A percentile compares a stretch with the other conserved stretches of the same genome.
phyloP scores from a whole-genome alignment of 2,113 vertebrate species.

The Choloepus hoffmanni region DNA sequence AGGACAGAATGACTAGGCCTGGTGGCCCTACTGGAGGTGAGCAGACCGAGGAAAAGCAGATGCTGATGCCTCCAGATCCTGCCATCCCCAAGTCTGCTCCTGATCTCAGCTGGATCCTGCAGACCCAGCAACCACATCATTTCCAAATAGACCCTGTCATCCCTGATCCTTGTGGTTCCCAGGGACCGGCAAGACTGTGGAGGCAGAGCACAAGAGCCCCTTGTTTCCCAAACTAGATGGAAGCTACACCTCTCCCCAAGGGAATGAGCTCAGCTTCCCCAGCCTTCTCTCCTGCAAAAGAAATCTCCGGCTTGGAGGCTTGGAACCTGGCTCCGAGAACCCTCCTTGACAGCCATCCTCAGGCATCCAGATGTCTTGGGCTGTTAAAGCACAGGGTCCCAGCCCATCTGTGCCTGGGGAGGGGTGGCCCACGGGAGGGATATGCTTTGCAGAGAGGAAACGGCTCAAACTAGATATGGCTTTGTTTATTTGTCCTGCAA shows the following conservation, averaged over 20 bases:
- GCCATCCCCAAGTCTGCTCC: background rate
- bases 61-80: background rate
- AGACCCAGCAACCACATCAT: background rate
- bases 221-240: background rate
- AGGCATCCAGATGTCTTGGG: background rate
- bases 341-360: background rate
- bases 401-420: background rate
- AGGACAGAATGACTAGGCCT: background rate
- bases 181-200: background rate
- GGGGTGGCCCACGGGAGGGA: background rate
- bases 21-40: background rate
- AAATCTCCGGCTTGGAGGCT: background rate
- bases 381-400: background rate
- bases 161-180: background rate
- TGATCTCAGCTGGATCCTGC: background rate
- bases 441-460: conserved; percentile 59
- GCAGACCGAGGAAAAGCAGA: background rate
- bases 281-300: background rate
- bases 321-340: background rate
- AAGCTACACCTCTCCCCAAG: background rate
- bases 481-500: conserved; percentile 67
- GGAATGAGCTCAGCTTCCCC: conserved; percentile 49
- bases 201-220: background rate
- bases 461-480: conserved; percentile 58
- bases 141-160: background rate